These are phyloP conservation scores for Hipparchia semele DNA, from an alignment of 2,888 invertebrate species.

Conservation along the genomic window DNA sequence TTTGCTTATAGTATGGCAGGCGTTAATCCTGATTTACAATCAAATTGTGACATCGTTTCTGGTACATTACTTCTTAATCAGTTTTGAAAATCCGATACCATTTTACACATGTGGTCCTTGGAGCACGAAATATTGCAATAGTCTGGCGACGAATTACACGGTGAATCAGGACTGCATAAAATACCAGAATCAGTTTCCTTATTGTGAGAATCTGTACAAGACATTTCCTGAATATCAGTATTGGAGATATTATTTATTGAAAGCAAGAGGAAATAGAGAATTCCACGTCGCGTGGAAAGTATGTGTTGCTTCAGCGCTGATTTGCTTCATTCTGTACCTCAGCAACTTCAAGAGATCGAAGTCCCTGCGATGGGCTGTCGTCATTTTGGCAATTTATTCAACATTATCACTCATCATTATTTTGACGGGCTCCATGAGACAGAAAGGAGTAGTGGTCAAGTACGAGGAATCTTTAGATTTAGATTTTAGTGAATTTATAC, in stretches of 20 bases:
- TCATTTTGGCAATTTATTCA: slow-evolving; percentile 52
- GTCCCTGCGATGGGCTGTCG: slow-evolving; percentile 54
- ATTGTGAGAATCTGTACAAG: slow-evolving; percentile 53
- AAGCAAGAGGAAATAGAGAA: slow-evolving; percentile 43
- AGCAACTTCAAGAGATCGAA: slow-evolving; percentile 56
- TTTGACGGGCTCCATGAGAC: slow-evolving; percentile 65
- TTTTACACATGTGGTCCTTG: slow-evolving; percentile 63
- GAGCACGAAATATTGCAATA: slow-evolving; percentile 56
- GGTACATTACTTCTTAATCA: slow-evolving; percentile 69
- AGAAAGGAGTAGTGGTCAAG: slow-evolving; percentile 63
- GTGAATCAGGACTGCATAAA: slow-evolving; percentile 64
- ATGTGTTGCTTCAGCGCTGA: slow-evolving; percentile 59
- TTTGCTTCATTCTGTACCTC: slow-evolving; percentile 51
- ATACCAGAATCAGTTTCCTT: slow-evolving; percentile 39
- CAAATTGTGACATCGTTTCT: slow-evolving; percentile 57
- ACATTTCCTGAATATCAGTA: slow-evolving; percentile 72
- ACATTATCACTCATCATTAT: slow-evolving; percentile 51
- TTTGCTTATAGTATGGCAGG: slow-evolving; percentile 59
- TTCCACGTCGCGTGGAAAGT: slow-evolving; percentile 62
- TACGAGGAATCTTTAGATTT: slow-evolving; percentile 60
- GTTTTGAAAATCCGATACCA: slow-evolving; percentile 66
- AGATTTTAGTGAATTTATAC: slow-evolving; percentile 52
- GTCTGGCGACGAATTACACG: slow-evolving; percentile 57
- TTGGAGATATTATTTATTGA: slow-evolving; percentile 51
- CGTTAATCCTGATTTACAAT: slow-evolving; percentile 51